Percentiles rank a stretch among this genome's conserved stretches.
Conservation (phyloP, 2,113 vertebrate species). For the Xyliphius kryptos region DNA sequence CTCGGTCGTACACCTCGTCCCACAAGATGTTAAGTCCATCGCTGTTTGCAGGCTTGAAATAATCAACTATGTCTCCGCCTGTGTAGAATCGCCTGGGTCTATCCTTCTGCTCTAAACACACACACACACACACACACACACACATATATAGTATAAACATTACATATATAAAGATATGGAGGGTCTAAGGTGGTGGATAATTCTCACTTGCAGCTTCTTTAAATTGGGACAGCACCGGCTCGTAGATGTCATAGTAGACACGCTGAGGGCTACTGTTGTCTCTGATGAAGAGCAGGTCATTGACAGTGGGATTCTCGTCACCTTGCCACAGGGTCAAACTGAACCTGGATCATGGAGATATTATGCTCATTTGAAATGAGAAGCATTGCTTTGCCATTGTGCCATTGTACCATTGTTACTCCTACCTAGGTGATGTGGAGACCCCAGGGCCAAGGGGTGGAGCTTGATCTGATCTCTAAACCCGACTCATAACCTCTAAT, state of each 20-base stretch:
- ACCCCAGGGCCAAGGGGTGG: no score
- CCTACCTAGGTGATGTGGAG: no score
- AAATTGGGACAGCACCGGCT: conserved; percentile 70
- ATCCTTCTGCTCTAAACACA: conserved; percentile 46
- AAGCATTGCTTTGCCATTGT: no score
- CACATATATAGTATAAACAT: no score
- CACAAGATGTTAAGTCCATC: conserved; percentile 57
- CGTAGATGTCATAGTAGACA: conserved; percentile 79
- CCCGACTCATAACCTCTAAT: no score
- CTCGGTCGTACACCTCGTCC: conserved; percentile 47
- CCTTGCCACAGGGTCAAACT: conserved; percentile 80
- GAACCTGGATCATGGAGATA: conserved; percentile 59
- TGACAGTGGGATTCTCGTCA: conserved; percentile 55
- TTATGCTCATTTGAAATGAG: not conserved
- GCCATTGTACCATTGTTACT: no score
- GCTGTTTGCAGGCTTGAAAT: conserved; percentile 48
- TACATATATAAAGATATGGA: no score
- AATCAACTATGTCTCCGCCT: conserved; percentile 67
- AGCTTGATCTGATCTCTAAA: no score
- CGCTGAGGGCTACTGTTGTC: conserved; percentile 64
- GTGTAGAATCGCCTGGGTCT: conserved; percentile 60
- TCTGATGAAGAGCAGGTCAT: conserved; percentile 74
- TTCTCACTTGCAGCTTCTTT: conserved; percentile 66
- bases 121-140: no score
- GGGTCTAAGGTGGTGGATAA: no score